Evolutionary conservation across 2,113 vertebrate genomes (phyloP), one percentile per base, ranked within the genome.

Genomic region (Vanacampus margaritifer): DNA sequence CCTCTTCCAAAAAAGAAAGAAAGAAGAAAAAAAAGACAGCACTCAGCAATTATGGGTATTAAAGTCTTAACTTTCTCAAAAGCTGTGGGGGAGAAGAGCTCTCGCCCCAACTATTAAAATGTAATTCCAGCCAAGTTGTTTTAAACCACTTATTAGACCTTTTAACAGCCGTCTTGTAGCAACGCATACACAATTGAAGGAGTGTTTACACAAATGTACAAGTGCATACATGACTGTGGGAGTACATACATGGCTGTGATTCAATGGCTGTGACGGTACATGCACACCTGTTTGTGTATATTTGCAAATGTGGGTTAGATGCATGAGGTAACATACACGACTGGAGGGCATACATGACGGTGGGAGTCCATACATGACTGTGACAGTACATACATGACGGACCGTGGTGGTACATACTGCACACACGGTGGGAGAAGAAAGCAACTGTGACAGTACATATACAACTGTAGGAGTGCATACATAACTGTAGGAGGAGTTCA

Each of bases 21-120:
- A 28, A 13, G 6, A 8, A 9, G 8, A 13, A 58, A 58, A 28
- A 28, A 56, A 56, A 19, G 48, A 50, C 65, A 63, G 60, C 71
- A 39, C 79, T 89, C 85, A 88, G 89, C 89, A 84, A 63, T 75
- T 87, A 84, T 39, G 58, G 69, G 67, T 57, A 66, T 88, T 85
- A 78, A 79, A 76, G 79, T 78, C 43, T 32, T 72, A 45, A 71
- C 70, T 66, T 69, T 67, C 43, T 62, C 60, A 53, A 54, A 51
- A 72, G 71, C 63, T 74, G 54, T 12, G 54, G 72, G 69, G 78
- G 75, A 68, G 65, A 57, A 37, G 67, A 51, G 72, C 45, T 58
- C 65, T 65, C 57, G 66, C 28, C 61, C 72, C 68, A 69, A 11
- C 41, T 73, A 77, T 67, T 74, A 64, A 69, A 68, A 60, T 45